A percentile compares a stretch with the other conserved stretches of the same genome.
These are phyloP conservation scores for Cheilosia vulpina DNA, from an alignment of 2,888 invertebrate genomes.

Conservation along the genomic window DNA sequence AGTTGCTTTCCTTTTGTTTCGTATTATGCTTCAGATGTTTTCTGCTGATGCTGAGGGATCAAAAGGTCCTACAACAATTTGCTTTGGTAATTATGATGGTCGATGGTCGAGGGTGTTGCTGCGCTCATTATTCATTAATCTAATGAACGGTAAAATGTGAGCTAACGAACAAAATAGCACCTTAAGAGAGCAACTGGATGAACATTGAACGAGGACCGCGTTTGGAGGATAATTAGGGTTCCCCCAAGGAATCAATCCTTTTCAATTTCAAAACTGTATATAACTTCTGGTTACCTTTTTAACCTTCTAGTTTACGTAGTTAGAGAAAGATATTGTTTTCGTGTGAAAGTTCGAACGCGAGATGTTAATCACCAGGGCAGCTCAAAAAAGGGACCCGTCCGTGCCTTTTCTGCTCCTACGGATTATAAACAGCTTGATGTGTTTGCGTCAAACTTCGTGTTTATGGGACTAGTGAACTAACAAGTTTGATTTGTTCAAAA, in stretches of 20 bases:
- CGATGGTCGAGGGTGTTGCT: slow-evolving; percentile 23
- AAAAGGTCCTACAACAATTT: slow-evolving; percentile 20
- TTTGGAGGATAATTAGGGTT: slow-evolving; percentile 11
- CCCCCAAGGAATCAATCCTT: not conserved
- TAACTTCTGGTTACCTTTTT: not conserved
- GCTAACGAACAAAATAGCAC: slow-evolving; percentile 46
- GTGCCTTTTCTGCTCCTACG: too few species aligned
- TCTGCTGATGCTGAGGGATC: slow-evolving; percentile 9
- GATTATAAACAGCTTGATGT: too few species aligned
- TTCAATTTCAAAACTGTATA: not conserved
- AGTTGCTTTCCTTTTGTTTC: slow-evolving; percentile 32
- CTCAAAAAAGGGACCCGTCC: too few species aligned
- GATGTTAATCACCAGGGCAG: too few species aligned
- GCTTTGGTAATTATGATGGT: slow-evolving; percentile 36
- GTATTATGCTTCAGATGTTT: not conserved
- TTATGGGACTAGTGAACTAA: too few species aligned
- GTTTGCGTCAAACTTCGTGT: too few species aligned
- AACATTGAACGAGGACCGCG: slow-evolving; percentile 13
- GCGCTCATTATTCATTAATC: slow-evolving; percentile 48
- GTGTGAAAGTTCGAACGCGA: too few species aligned
- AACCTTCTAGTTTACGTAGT: not conserved
- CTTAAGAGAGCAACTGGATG: slow-evolving; percentile 15
- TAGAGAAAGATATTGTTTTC: too few species aligned
- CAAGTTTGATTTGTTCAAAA: too few species aligned
- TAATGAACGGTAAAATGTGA: slow-evolving; percentile 56